Percentiles rank a stretch among this genome's conserved stretches.
Evolutionary conservation across 2,888 invertebrate species (phyloP).

Genomic region (Doris montereyensis): DNA sequence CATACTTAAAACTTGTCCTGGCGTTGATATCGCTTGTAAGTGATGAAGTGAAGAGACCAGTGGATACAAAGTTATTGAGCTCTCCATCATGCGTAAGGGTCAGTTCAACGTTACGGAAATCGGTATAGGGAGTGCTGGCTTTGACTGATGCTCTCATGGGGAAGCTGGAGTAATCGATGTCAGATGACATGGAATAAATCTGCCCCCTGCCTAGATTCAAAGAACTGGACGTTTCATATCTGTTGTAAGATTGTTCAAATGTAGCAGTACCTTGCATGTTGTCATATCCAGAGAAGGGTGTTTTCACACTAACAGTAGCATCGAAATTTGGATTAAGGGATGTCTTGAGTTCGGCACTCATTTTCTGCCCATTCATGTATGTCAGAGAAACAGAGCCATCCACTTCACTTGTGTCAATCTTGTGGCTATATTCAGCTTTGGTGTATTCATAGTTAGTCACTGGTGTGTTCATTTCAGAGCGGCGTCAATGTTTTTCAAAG

Average conservation of each 20-base stretch:
- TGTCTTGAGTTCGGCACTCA: conserved; percentile 26
- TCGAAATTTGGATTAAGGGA: conserved; percentile 34
- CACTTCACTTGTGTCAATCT: background rate
- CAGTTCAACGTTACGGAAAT: conserved; percentile 44
- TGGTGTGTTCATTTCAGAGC: conserved; percentile 39
- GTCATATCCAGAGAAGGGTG: conserved; percentile 48
- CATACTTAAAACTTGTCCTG: conserved; percentile 33
- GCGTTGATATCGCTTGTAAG: conserved; percentile 36
- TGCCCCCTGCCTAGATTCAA: conserved; percentile 27
- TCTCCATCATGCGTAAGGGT: conserved; percentile 42
- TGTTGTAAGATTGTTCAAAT: conserved; percentile 27
- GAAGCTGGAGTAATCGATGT: conserved; percentile 34
- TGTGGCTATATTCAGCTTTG: conserved; percentile 42
- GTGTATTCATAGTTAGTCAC: conserved; percentile 28
- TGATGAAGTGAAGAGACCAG: conserved; percentile 36
- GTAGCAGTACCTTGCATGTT: conserved; percentile 29
- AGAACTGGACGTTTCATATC: conserved; percentile 17
- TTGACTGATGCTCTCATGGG: conserved; percentile 35
- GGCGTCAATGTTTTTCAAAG: conserved; percentile 28
- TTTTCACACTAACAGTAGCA: conserved; percentile 44
- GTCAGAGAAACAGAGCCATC: conserved; percentile 22
- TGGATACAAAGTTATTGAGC: conserved; percentile 39
- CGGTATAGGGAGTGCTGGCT: conserved; percentile 43
- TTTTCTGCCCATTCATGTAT: conserved; percentile 11
- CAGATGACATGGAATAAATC: conserved; percentile 9